Conservation (phyloP, 2,113 vertebrate genomes). For the Suncus etruscus region DNA sequence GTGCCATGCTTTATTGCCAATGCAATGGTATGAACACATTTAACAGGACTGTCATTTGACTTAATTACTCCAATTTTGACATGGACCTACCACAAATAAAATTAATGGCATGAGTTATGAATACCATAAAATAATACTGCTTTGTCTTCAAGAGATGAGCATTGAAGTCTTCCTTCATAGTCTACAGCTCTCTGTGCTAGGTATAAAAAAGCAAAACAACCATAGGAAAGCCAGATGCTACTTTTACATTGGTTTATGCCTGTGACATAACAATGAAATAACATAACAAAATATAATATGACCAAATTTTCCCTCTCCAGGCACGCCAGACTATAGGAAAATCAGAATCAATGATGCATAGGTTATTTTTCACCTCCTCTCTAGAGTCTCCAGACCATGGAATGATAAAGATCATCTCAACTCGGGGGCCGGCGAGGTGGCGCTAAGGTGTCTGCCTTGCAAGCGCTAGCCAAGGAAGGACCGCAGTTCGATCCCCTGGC, state of each 20-base stretch:
- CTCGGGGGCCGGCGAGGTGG: no score
- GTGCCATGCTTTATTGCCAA: conserved; percentile 84
- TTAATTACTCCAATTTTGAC: conserved; percentile 87
- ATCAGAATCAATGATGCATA: not conserved
- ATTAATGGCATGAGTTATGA: conserved; percentile 79
- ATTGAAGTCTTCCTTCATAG: conserved; percentile 50
- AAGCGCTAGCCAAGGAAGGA: no score
- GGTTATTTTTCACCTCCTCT: not conserved
- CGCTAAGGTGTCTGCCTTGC: no score
- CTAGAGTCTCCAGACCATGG: no score
- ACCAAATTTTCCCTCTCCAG: no score
- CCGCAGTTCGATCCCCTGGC: no score
- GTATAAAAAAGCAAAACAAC: not conserved
- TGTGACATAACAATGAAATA: not conserved
- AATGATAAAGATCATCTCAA: no score
- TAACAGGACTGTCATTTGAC: conserved; percentile 83
- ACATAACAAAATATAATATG: no score
- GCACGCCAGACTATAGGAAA: no score
- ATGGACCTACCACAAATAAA: conserved; percentile 81
- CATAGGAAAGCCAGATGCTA: conserved; percentile 30
- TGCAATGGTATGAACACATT: conserved; percentile 82
- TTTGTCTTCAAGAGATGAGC: conserved; percentile 77
- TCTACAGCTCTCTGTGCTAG: conserved; percentile 14
- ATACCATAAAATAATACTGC: conserved; percentile 59
- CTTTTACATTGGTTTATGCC: conserved; percentile 55